Conservation (phyloP, 2,888 invertebrate species). For the Thera britannica region DNA sequence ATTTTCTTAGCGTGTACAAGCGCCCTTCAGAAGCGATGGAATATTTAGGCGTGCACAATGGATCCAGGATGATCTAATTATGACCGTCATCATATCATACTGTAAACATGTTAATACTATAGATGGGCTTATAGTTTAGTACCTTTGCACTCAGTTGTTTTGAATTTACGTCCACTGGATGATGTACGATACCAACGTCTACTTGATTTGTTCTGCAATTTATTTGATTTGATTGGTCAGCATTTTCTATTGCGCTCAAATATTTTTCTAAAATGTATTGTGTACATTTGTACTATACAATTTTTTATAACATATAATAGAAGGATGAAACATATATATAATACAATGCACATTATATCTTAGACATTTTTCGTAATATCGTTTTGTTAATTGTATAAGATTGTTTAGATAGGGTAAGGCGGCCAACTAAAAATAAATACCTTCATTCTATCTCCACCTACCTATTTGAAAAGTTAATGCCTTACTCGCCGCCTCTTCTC, state of each 20-base stretch:
- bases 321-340: too few species aligned
- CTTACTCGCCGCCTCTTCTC: too few species aligned
- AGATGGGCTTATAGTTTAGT: not conserved
- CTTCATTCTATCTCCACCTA: too few species aligned
- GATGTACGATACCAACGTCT: constrained; percentile 5
- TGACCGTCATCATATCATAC: constrained; percentile 39
- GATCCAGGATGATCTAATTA: constrained; percentile 44
- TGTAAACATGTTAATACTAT: constrained; percentile 28
- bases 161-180: constrained; percentile 11
- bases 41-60: constrained; percentile 37
- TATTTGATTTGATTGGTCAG: constrained; percentile 1
- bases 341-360: too few species aligned
- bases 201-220: not conserved
- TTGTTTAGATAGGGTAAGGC: too few species aligned
- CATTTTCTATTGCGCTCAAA: not conserved
- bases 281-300: not conserved
- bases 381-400: too few species aligned
- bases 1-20: too few species aligned
- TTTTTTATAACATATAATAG: too few species aligned
- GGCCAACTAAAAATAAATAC: too few species aligned
- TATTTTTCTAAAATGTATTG: constrained; percentile 1
- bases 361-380: too few species aligned
- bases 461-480: too few species aligned
- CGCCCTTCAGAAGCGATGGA: constrained; percentile 25
- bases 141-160: constrained; percentile 9